These are phyloP conservation scores for Barbus barbus DNA, from an alignment of 2,113 vertebrate genomes.

Conservation along the genomic window DNA sequence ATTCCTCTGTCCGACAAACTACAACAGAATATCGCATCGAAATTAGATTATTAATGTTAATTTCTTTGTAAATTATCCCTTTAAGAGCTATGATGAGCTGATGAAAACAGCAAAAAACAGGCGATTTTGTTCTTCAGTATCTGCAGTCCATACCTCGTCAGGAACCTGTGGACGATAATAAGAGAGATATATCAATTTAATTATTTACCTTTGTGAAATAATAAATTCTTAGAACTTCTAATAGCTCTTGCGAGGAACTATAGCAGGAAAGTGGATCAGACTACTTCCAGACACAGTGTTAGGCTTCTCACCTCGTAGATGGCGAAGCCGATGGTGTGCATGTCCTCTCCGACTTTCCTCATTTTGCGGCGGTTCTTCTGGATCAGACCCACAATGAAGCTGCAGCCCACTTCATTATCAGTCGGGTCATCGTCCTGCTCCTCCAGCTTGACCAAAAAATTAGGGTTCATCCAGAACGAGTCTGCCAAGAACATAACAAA, in stretches of 20 bases:
- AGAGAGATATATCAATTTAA: constrained; percentile 17
- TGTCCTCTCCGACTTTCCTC: constrained; percentile 35
- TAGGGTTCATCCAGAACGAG: constrained; percentile 75
- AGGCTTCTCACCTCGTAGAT: constrained; percentile 68
- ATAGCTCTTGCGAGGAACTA: neutral
- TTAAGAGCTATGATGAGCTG: neutral
- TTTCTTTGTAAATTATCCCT: neutral
- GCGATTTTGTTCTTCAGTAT: neutral
- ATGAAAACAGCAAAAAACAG: neutral
- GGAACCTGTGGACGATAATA: constrained; percentile 75
- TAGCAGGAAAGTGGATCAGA: neutral
- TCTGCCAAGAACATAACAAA: constrained; percentile 52
- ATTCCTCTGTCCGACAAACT: constrained; percentile 63
- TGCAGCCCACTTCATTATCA: constrained; percentile 68
- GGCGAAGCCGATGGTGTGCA: constrained; percentile 69
- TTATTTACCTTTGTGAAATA: neutral
- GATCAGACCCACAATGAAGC: constrained; percentile 75
- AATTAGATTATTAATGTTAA: neutral
- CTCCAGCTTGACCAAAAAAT: constrained; percentile 73
- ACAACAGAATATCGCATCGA: neutral
- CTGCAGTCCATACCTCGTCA: constrained; percentile 70
- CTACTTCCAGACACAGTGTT: neutral
- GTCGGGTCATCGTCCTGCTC: constrained; percentile 70
- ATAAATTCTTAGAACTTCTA: neutral
- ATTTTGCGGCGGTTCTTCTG: constrained; percentile 71